Percentiles rank a stretch among this genome's conserved stretches.
These are phyloP conservation scores for Harmothoe impar DNA, from an alignment of 2,888 invertebrate genomes.

Conservation along the genomic window DNA sequence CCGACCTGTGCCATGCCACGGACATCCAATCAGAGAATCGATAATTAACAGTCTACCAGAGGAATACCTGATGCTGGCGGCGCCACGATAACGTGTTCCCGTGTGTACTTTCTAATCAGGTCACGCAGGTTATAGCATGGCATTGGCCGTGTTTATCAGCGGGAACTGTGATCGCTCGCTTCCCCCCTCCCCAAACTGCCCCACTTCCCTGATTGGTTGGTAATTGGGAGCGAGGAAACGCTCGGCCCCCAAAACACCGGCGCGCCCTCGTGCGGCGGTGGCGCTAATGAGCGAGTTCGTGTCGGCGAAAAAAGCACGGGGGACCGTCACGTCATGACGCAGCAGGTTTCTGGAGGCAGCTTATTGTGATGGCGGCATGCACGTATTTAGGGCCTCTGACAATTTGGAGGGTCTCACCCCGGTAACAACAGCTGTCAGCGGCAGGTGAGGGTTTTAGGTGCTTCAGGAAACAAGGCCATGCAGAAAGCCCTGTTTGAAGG, in stretches of 20 bases:
- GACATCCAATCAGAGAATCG: too few relatives aligned
- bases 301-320: not conserved
- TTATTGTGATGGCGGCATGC: not conserved
- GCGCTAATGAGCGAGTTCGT: slow-evolving; percentile 14
- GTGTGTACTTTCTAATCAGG: not conserved
- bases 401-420: slow-evolving; percentile 1
- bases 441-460: not conserved
- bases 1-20: too few relatives aligned
- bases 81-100: not conserved
- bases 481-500: not conserved
- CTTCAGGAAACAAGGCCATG: not conserved
- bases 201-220: slow-evolving; percentile 39
- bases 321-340: not conserved
- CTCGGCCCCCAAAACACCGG: slow-evolving; percentile 12
- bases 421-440: slow-evolving; percentile 2
- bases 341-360: not conserved
- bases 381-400: slow-evolving; percentile 7
- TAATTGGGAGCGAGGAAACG: slow-evolving; percentile 17
- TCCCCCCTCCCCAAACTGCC: too few relatives aligned
- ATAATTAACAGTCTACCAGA: too few relatives aligned
- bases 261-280: slow-evolving; percentile 19
- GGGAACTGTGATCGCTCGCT: not conserved
- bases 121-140: not conserved
- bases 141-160: not conserved
- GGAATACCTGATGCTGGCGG: too few relatives aligned